phyloP scores from a whole-genome alignment of 2,113 vertebrate genomes.

The Gobio gobio region DNA sequence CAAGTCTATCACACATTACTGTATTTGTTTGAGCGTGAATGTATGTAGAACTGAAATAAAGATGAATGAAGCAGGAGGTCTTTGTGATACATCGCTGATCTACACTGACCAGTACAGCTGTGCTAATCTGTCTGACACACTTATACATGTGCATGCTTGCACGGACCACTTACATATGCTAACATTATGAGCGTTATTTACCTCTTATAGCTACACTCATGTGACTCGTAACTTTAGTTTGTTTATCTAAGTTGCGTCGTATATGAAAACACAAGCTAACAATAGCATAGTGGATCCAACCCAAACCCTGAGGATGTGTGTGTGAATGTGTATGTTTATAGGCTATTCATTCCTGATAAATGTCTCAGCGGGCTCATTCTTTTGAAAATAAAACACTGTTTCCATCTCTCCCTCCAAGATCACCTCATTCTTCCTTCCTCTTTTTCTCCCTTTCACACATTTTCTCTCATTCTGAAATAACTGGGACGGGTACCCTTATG shows the following conservation, averaged over 20 bases:
- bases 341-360: slow-evolving; percentile 46
- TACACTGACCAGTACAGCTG: slow-evolving; percentile 58
- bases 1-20: neutral
- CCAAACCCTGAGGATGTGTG: slow-evolving; percentile 51
- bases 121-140: slow-evolving; percentile 66
- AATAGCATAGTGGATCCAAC: slow-evolving; percentile 12
- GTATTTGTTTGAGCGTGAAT: neutral
- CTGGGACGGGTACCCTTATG: neutral
- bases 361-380: slow-evolving; percentile 49
- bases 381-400: slow-evolving; percentile 54
- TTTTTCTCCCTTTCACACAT: slow-evolving; percentile 19
- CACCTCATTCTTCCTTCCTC: slow-evolving; percentile 43
- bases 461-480: slow-evolving; percentile 24
- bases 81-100: slow-evolving; percentile 27
- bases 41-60: slow-evolving; percentile 61
- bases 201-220: neutral
- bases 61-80: slow-evolving; percentile 54
- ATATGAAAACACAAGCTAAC: slow-evolving; percentile 17
- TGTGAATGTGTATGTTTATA: slow-evolving; percentile 35
- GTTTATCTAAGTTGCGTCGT: neutral
- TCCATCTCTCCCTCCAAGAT: slow-evolving; percentile 49
- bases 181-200: slow-evolving; percentile 55
- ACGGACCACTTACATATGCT: slow-evolving; percentile 34
- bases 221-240: slow-evolving; percentile 13
- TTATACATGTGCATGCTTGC: slow-evolving; percentile 31